Percentiles rank a stretch among this genome's conserved stretches.
These are phyloP conservation scores for Percina caprodes DNA, from an alignment of 2,113 vertebrate species.

Conservation along the genomic window DNA sequence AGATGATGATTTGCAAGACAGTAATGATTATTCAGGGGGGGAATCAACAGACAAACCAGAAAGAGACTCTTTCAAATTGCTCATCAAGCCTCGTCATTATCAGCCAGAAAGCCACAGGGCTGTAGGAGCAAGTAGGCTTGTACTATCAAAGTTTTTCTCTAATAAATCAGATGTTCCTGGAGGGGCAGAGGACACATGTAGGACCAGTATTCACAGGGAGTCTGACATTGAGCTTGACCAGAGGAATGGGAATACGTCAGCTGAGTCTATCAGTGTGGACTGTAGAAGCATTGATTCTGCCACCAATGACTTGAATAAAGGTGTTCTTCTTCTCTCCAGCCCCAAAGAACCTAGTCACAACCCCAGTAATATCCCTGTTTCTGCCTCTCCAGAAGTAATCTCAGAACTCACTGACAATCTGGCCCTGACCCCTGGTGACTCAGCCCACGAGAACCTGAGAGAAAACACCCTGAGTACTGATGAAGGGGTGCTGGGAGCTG, in stretches of 20 bases:
- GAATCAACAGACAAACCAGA: conserved; percentile 53
- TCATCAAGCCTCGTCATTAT: conserved; percentile 72
- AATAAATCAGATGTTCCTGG: conserved; percentile 49
- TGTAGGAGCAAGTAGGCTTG: conserved; percentile 61
- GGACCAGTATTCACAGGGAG: conserved; percentile 35
- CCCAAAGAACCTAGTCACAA: conserved; percentile 82
- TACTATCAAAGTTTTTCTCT: conserved; percentile 66
- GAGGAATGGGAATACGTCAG: conserved; percentile 75
- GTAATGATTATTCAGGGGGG: conserved; percentile 30
- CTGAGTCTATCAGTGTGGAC: conserved; percentile 42
- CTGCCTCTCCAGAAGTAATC: conserved; percentile 74
- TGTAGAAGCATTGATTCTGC: conserved; percentile 59
- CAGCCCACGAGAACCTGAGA: conserved; percentile 84
- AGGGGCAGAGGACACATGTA: conserved; percentile 48
- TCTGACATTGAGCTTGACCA: conserved; percentile 74
- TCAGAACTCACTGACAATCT: conserved; percentile 82
- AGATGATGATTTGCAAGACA: conserved; percentile 37
- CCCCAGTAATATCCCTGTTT: conserved; percentile 85
- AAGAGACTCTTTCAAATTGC: conserved; percentile 76
- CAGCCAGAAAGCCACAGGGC: conserved; percentile 58
- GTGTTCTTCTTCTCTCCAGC: conserved; percentile 79
- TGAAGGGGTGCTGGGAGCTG: conserved; percentile 73
- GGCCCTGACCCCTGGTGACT: conserved; percentile 72
- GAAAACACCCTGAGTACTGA: conserved; percentile 81
- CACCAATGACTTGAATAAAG: conserved; percentile 88